Base-by-base conservation (phyloP, 2,113 vertebrate species). In the Erythrolamprus reginae region DNA sequence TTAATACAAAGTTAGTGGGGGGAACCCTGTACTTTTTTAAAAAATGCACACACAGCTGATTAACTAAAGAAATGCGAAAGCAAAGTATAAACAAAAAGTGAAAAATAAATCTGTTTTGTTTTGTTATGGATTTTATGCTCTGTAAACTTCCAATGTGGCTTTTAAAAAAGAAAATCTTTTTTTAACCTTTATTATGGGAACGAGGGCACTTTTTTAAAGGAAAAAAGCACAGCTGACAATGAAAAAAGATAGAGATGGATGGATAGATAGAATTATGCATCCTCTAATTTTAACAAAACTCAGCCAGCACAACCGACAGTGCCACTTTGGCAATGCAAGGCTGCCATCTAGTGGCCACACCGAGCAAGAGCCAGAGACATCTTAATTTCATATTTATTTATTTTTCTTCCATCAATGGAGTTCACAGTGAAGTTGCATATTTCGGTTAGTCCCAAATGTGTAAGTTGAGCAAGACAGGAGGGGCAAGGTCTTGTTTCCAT, bases 291-390 rank as follows among this genome's bases (percentile, higher is more conserved):
- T 56, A 56, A 56, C 53, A 56, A 9, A 56, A 56, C 21, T 55
- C 12, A 65, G 58, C n/a, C 58, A 65, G n/a, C 15, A 12, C 28
- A n/a, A 13, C 10, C n/a, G 24, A 50, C 89, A 82, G 58, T 9
- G 58, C 48, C 38, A 19, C 58, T 97, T 96, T 92, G 92, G 94
- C 92, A 70, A 0, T 91, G 77, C 82, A 91, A 94, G 95, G 95
- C 97, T 97, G 97, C 97, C 97, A 97, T 95, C 97, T 97, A 26
- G 96, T 96, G 97, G 97, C 92, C 6, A 84, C 45, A 90, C 89
- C 93, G 84, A 7, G 52, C 13, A 90, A 58, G 23, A 48, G 82
- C 33, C 51, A 45, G 48, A 58, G 10, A 82, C 42, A 38, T 33
- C 28, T 12, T 38, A 28, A 52, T 65, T 86, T 51, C 24, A 17